Conservation (phyloP, 2,888 invertebrate genomes). For the Diloba caeruleocephala region DNA sequence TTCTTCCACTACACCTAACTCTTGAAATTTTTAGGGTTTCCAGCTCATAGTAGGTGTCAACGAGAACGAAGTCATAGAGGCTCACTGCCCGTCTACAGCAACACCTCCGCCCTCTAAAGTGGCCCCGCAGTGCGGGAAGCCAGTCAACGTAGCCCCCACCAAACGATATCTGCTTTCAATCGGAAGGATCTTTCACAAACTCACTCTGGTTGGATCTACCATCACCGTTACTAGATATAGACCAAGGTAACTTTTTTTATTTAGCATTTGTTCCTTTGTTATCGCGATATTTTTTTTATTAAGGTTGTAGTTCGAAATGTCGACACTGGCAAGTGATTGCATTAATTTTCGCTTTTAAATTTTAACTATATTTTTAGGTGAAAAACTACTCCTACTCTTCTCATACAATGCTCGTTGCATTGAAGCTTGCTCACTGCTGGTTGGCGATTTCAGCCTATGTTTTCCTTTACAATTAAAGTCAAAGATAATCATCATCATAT, state of each 20-base stretch:
- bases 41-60: slow-evolving; percentile 92
- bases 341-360: too few species aligned
- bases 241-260: slow-evolving; percentile 91
- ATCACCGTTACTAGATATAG: slow-evolving; percentile 98
- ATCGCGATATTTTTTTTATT: background rate
- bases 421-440: too few species aligned
- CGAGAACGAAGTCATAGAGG: slow-evolving; percentile 80
- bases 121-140: slow-evolving; percentile 82
- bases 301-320: too few species aligned
- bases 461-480: too few species aligned
- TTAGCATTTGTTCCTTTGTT: too few species aligned
- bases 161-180: slow-evolving; percentile 97
- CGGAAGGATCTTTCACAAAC: slow-evolving; percentile 97
- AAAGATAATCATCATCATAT: too few species aligned
- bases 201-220: slow-evolving; percentile 95
- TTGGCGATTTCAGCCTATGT: too few species aligned
- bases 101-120: slow-evolving; percentile 83
- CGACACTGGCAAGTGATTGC: too few species aligned
- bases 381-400: too few species aligned
- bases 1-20: too few species aligned
- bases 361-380: too few species aligned
- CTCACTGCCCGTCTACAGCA: slow-evolving; percentile 77
- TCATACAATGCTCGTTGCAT: too few species aligned
- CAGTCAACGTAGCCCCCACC: slow-evolving; percentile 74
- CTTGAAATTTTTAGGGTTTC: slow-evolving; percentile 90